Base-by-base conservation (phyloP, 2,888 invertebrate species). In the Zygogramma bicolorata region DNA sequence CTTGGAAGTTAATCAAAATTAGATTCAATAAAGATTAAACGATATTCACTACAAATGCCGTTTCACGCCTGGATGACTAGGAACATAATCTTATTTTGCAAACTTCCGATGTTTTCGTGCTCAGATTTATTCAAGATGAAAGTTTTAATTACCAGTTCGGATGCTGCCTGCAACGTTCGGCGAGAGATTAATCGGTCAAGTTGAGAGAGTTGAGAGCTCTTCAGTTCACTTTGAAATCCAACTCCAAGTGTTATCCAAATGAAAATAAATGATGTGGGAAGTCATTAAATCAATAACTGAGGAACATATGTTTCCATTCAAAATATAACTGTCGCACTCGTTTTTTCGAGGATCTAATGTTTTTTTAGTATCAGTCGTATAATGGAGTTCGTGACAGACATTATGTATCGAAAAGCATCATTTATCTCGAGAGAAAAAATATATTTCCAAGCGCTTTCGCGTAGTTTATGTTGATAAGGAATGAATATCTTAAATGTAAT, bases 11-110 rank as follows among this genome's bases (percentile, higher is more conserved):
- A 42, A 63, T 69, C 69, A 58, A 69, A 69, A 63, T 58, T 10
- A 42, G 53, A 63, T 69, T 57, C 57, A 69, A 69, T 69, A 58
- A 58, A 63, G 34, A 42, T 63, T 69, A 63, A 63, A 69, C 40
- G 63, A 58, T 58, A 69, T 69, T 63, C 58, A 61, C 69, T 69
- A 34, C 62, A 57, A 58, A 63, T 63, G 62, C 69, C 38, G 58
- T 40, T 69, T 58, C 53, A 38, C 53, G 34, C 31, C 29, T 40
- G 58, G 58, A 62, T 69, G 63, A 29, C 57, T 62, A 15, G 29
- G 63, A 69, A 69, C 58, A 69, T 69, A 69, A 69, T 68, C 40
- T 57, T 34, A 53, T 63, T 69, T 63, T 59, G 31, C 31, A 31
- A 59, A 59, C 59, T 59, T n/a, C 5, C 8, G 59, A 31, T 34